A percentile compares a stretch with the other conserved stretches of the same genome.
phyloP scores from a whole-genome alignment of 2,797 vertebrate genomes.

The Euphonia xanthogaster region DNA sequence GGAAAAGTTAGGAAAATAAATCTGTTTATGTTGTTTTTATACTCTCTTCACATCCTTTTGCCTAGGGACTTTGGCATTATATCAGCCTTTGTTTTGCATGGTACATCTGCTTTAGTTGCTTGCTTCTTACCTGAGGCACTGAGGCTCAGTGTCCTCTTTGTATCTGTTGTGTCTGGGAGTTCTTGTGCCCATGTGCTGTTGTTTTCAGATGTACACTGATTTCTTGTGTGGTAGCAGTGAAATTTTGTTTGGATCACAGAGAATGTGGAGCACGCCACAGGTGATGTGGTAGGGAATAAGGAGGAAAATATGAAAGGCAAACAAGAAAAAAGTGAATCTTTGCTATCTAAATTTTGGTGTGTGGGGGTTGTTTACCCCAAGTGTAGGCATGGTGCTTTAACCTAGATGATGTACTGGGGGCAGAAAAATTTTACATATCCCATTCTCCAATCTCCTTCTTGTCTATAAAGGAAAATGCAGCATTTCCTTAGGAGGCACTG shows the following conservation, averaged over 20 bases:
- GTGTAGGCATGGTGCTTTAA: neutral
- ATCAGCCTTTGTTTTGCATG: neutral
- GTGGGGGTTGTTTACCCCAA: neutral
- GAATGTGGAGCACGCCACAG: accelerated
- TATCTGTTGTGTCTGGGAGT: neutral
- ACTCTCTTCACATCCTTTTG: neutral
- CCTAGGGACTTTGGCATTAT: neutral
- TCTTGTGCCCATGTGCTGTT: neutral
- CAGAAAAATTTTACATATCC: neutral
- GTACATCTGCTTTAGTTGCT: neutral
- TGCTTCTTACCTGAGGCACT: neutral
- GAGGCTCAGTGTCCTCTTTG: neutral
- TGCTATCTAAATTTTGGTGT: neutral
- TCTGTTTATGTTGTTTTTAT: neutral
- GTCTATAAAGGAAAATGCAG: neutral
- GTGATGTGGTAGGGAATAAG: neutral
- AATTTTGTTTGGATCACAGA: neutral
- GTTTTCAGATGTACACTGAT: neutral
- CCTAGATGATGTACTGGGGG: too few species aligned
- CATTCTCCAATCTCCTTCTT: neutral
- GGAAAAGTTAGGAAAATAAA: constrained; percentile 25
- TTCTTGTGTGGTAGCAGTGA: neutral
- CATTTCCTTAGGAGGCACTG: neutral
- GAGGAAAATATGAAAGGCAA: neutral
- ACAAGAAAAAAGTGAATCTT: neutral